These are phyloP conservation scores for Acromyrmex charruanus DNA, from an alignment of 1,140 invertebrate species.

Conservation along the genomic window DNA sequence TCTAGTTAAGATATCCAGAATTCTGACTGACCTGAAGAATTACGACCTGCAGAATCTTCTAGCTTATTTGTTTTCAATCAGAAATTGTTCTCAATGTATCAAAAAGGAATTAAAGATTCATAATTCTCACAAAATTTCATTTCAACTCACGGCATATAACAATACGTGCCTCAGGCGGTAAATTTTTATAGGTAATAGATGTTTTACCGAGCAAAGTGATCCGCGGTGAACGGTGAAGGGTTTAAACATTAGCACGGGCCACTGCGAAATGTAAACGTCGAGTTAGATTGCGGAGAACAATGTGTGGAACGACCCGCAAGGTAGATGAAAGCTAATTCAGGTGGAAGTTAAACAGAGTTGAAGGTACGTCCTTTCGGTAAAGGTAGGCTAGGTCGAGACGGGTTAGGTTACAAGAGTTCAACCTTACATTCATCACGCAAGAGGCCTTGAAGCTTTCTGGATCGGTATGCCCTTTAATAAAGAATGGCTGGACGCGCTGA, in stretches of 20 bases:
- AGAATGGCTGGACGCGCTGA: conserved; percentile 39
- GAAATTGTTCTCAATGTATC: too few relatives aligned
- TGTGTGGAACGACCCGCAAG: conserved; percentile 67
- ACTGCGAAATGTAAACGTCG: conserved; percentile 78
- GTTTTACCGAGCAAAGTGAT: conserved; percentile 59
- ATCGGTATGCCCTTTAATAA: conserved; percentile 54
- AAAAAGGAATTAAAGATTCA: background rate
- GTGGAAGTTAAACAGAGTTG: conserved; percentile 83
- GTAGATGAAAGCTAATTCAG: conserved; percentile 81
- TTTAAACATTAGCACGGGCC: conserved; percentile 81
- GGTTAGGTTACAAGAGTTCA: conserved; percentile 57
- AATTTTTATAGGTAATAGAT: conserved; percentile 51
- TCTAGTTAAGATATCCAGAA: too few relatives aligned
- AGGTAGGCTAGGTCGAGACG: conserved; percentile 50
- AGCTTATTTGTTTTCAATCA: too few relatives aligned
- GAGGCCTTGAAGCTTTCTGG: conserved; percentile 55
- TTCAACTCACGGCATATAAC: background rate
- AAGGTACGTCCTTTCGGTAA: conserved; percentile 65
- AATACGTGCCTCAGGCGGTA: background rate
- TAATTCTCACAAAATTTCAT: conserved; percentile 13
- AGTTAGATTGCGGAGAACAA: conserved; percentile 81
- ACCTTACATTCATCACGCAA: conserved; percentile 76
- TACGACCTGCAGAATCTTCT: too few relatives aligned
- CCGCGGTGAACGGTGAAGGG: conserved; percentile 60
- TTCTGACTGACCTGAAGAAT: too few relatives aligned